A percentile compares a stretch with the other conserved stretches of the same genome.
phyloP scores from a whole-genome alignment of 2,888 invertebrate species.

The Dromius quadrimaculatus region DNA sequence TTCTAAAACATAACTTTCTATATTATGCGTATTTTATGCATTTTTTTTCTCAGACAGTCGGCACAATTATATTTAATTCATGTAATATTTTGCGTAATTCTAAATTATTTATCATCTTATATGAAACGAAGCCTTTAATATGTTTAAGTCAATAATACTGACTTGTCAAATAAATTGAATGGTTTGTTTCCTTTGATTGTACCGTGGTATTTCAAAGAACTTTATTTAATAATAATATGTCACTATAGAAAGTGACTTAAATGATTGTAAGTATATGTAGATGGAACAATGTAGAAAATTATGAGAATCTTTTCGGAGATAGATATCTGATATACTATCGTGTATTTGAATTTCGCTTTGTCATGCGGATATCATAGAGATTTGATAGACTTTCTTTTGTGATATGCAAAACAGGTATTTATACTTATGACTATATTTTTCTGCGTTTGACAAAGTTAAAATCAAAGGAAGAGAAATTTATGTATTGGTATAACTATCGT shows the following conservation, averaged over 20 bases:
- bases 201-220: background rate
- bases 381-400: slow-evolving; percentile 27
- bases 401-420: too few species aligned
- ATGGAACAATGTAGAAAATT: slow-evolving; percentile 44
- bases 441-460: too few species aligned
- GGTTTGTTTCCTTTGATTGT: background rate
- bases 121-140: slow-evolving; percentile 14
- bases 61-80: slow-evolving; percentile 37
- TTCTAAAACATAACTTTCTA: slow-evolving; percentile 47
- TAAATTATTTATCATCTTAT: slow-evolving; percentile 21
- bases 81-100: slow-evolving; percentile 26
- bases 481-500: too few species aligned
- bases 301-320: slow-evolving; percentile 17
- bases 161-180: background rate
- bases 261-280: slow-evolving; percentile 41
- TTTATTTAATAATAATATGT: slow-evolving; percentile 30
- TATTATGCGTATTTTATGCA: slow-evolving; percentile 39
- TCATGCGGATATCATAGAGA: slow-evolving; percentile 24
- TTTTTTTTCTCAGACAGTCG: slow-evolving; percentile 33
- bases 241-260: slow-evolving; percentile 39
- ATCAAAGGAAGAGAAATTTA: too few species aligned
- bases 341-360: slow-evolving; percentile 21
- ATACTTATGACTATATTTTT: too few species aligned
- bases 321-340: slow-evolving; percentile 42
- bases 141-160: slow-evolving; percentile 12